A percentile compares a stretch with the other conserved stretches of the same genome.
Evolutionary conservation across 2,797 vertebrate genomes (phyloP).

Genomic region (Thripadectes ignobilis): DNA sequence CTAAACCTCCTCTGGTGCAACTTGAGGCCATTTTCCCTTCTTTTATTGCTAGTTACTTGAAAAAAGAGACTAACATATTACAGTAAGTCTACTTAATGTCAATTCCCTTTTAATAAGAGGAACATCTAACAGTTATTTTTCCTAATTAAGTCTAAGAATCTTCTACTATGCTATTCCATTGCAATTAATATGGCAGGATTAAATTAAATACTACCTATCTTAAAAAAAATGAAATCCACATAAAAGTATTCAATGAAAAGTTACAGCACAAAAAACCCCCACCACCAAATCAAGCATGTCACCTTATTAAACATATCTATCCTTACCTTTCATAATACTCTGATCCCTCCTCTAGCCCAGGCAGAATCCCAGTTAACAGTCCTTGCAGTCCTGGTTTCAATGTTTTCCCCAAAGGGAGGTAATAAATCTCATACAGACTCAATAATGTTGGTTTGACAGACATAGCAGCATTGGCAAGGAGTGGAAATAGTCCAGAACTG

Average conservation of each 20-base stretch:
- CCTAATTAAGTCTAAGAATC: neutral
- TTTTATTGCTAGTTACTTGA: neutral
- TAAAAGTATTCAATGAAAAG: neutral
- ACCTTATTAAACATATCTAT: neutral
- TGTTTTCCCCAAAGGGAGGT: conserved; percentile 95
- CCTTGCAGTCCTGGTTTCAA: conserved; percentile 98
- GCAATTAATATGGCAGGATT: neutral
- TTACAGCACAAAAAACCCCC: fast-evolving
- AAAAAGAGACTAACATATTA: neutral
- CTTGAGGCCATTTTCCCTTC: neutral
- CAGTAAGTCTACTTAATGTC: neutral
- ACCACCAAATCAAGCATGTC: neutral
- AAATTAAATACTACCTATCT: neutral
- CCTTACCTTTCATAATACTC: conserved; percentile 97
- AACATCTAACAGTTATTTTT: neutral
- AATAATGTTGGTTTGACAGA: conserved; percentile 96
- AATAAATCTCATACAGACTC: conserved; percentile 96
- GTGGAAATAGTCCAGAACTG: conserved; percentile 96
- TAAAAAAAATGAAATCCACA: neutral
- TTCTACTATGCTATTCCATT: neutral
- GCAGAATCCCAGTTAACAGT: conserved; percentile 93
- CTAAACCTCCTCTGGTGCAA: neutral
- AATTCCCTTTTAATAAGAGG: neutral
- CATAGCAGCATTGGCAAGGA: conserved; percentile 98
- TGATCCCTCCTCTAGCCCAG: conserved; percentile 96